Evolutionary conservation across 1,140 invertebrate genomes (phyloP).

Genomic region (silkworm (Bombyx mori)): DNA sequence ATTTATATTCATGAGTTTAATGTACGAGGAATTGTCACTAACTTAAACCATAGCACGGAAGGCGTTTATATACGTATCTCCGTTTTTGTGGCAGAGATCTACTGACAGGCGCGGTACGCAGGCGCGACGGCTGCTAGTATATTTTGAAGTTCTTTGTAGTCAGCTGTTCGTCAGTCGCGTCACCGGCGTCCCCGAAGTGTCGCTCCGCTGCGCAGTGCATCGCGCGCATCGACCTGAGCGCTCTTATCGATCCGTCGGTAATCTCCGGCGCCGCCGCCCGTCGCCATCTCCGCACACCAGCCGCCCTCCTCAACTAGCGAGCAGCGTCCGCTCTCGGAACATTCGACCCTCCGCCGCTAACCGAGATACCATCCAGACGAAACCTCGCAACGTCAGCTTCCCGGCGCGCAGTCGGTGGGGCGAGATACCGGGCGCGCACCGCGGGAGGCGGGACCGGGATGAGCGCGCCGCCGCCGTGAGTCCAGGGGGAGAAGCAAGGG

Average conservation of each 20-base stretch:
- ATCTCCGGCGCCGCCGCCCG: constrained; percentile 12
- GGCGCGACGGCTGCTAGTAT: constrained; percentile 11
- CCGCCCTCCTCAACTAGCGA: constrained; percentile 8
- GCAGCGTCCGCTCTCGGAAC: constrained; percentile 16
- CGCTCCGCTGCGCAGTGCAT: constrained; percentile 20
- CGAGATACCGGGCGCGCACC: constrained; percentile 4
- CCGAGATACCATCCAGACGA: too few relatives aligned
- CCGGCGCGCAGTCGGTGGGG: background rate
- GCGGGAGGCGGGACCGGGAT: constrained; percentile 1
- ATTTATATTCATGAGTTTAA: too few relatives aligned
- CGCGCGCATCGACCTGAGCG: constrained; percentile 13
- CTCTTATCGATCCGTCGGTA: constrained; percentile 23
- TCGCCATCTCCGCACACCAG: constrained; percentile 14
- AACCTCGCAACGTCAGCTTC: too few relatives aligned
- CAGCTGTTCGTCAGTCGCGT: constrained; percentile 58
- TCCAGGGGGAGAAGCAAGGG: background rate
- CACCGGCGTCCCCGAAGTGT: constrained; percentile 14
- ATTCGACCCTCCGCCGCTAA: constrained; percentile 1
- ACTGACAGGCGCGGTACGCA: background rate
- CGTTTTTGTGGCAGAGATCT: too few relatives aligned
- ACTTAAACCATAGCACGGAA: too few relatives aligned
- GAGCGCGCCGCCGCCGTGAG: constrained; percentile 5
- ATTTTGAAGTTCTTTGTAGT: constrained; percentile 33
- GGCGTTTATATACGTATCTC: too few relatives aligned
- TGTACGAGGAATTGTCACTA: too few relatives aligned